Evolutionary conservation across 2,113 vertebrate species (phyloP), one percentile per base, ranked within the genome.

Genomic region (Ramphastos sulfuratus): DNA sequence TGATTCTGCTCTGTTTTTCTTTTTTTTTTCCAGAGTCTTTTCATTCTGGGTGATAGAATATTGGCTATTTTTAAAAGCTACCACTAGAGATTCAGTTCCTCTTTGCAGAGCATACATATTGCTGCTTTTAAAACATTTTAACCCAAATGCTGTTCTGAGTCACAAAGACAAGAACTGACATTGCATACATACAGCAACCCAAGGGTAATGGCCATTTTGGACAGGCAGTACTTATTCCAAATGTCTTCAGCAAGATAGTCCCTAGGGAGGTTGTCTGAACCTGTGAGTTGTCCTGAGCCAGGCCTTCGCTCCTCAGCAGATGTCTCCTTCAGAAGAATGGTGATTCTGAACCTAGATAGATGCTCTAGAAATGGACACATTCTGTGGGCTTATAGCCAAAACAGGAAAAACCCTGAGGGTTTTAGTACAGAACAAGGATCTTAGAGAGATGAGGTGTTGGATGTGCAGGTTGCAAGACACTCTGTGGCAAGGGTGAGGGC

Each of bases 1-100:
- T 93, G 85, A 86, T 72, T 94, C 67, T 85, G 28, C 66, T 83
- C 30, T 75, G 33, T 42, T 88, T 88, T 82, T 70, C 70, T 71
- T 27, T 86, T 75, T 86, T 75, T 82, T 73, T 37, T 39, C n/a
- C 50, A 70, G 54, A 93, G 52, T 65, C n/a, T 87, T 85, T 39
- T 31, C 8, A 13, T 55, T 71, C 31, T 30, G 25, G 6, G 63
- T 54, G 12, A 77, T 28, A 78, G 28, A 85, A 42, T 72, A 54
- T 18, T 17, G 74, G 10, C 50, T 79, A 25, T 82, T 91, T 96
- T 92, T 52, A 19, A 82, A 82, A 91, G 71, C 25, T 55, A 63
- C 20, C n/a, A 54, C 14, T 50, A 69, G n/a, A 93, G 15, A 85
- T 80, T n/a, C 31, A 56, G 37, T 60, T 76, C 13, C 31, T 85